Conservation (phyloP, 2,797 vertebrate genomes). For the Pangasius sanitwongsei region DNA sequence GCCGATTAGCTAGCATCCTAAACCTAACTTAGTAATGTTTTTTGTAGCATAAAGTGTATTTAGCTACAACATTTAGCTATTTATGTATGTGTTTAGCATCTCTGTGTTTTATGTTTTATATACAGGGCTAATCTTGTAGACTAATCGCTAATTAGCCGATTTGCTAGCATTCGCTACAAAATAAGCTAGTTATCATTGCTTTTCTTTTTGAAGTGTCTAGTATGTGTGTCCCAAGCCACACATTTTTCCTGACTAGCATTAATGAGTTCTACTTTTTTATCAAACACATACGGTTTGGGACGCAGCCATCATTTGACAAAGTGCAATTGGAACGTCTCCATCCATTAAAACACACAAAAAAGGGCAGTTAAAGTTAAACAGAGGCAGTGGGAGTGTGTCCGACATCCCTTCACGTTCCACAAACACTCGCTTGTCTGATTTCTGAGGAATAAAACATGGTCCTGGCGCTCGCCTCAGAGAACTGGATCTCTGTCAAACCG, state of each 20-base stretch:
- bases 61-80: too few species aligned
- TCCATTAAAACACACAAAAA: slow-evolving; percentile 53
- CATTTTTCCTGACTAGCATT: slow-evolving; percentile 8
- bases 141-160: neutral
- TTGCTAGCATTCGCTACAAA: neutral
- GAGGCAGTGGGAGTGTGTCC: slow-evolving; percentile 61
- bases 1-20: neutral
- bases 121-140: neutral
- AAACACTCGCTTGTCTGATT: slow-evolving; percentile 59
- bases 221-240: neutral
- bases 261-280: slow-evolving; percentile 17
- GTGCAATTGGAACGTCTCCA: slow-evolving; percentile 31
- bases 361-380: slow-evolving; percentile 67
- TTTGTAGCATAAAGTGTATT: neutral
- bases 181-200: neutral
- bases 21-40: neutral
- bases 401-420: slow-evolving; percentile 63
- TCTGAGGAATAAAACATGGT: slow-evolving; percentile 68
- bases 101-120: neutral
- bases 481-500: slow-evolving; percentile 75
- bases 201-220: neutral
- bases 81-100: neutral
- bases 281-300: slow-evolving; percentile 16
- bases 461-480: slow-evolving; percentile 61
- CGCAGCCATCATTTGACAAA: slow-evolving; percentile 15